These are phyloP conservation scores for Eupithecia centaureata DNA, from an alignment of 2,888 invertebrate genomes.

Conservation along the genomic window DNA sequence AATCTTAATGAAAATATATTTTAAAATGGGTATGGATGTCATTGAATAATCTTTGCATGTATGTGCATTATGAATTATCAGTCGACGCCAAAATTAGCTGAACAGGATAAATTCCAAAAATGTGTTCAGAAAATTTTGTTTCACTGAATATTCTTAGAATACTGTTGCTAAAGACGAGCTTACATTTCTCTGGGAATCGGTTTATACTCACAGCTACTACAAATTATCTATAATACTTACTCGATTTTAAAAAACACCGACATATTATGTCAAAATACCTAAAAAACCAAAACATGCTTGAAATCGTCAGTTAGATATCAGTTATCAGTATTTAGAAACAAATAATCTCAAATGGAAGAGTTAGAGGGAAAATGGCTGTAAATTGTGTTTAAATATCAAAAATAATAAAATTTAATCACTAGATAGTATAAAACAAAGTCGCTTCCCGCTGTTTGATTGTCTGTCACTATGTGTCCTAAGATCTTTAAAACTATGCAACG, in stretches of 20 bases:
- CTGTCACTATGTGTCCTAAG: too few relatives aligned
- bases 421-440: too few relatives aligned
- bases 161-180: conserved; percentile 5
- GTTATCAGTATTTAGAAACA: too few relatives aligned
- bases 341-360: too few relatives aligned
- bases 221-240: background rate
- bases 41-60: conserved; percentile 14
- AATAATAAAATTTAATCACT: too few relatives aligned
- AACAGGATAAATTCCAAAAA: background rate
- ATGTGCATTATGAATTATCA: background rate
- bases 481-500: too few relatives aligned
- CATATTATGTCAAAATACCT: background rate
- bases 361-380: too few relatives aligned
- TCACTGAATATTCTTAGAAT: background rate
- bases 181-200: background rate
- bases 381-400: too few relatives aligned
- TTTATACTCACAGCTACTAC: background rate
- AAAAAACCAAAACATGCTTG: background rate
- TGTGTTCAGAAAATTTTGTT: background rate
- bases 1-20: background rate
- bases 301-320: too few relatives aligned
- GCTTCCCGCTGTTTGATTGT: too few relatives aligned
- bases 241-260: background rate
- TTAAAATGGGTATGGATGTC: background rate
- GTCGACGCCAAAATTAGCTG: background rate